Conservation (phyloP, 2,888 invertebrate genomes). For the Drosophila neonasuta region DNA sequence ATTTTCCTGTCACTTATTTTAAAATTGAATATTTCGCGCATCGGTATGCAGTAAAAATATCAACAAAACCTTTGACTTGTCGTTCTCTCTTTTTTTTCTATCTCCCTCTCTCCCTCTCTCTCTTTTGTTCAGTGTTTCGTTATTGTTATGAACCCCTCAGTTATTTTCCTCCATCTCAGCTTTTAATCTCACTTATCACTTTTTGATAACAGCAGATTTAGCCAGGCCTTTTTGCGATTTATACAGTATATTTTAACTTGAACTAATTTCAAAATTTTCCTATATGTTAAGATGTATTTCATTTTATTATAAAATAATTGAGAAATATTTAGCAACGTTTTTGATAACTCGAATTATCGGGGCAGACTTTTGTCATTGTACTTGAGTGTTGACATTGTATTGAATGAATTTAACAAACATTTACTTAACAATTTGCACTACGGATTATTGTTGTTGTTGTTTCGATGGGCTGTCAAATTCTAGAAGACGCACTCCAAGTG, state of each 20-base stretch:
- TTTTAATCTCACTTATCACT: constrained; percentile 16
- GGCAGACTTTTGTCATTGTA: constrained; percentile 16
- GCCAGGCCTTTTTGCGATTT: constrained; percentile 38
- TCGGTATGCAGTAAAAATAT: constrained; percentile 1
- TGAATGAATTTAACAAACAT: constrained; percentile 42
- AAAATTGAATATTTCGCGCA: not conserved
- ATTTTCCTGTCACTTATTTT: not conserved
- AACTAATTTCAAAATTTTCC: constrained; percentile 41
- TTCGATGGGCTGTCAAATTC: constrained; percentile 12
- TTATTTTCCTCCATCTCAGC: constrained; percentile 13
- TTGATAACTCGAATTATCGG: constrained; percentile 10
- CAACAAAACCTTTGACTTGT: not conserved
- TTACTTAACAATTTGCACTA: constrained; percentile 30
- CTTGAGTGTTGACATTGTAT: constrained; percentile 20
- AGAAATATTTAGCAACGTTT: constrained; percentile 5
- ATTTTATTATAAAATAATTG: not conserved
- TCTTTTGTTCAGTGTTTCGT: not conserved
- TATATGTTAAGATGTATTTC: not conserved
- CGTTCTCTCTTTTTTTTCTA: not conserved
- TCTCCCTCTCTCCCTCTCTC: not conserved
- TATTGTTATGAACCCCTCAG: constrained; percentile 46
- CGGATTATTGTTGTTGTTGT: not conserved
- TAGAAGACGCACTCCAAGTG: constrained; percentile 5
- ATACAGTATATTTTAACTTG: constrained; percentile 8
- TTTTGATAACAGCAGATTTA: constrained; percentile 45